Conservation (phyloP, 2,888 invertebrate genomes). For the Antitype chi region DNA sequence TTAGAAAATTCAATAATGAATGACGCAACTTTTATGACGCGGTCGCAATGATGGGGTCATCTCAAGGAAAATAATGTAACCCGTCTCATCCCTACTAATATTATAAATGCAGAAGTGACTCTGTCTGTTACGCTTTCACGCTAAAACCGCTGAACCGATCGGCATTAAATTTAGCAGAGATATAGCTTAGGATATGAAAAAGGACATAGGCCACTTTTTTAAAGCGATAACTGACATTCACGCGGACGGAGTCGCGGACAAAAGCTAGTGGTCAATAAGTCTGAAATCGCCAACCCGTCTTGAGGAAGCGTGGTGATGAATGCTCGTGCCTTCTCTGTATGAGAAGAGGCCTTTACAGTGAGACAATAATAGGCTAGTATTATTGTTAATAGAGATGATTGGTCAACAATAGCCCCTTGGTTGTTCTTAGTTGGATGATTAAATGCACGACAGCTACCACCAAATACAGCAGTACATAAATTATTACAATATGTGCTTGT, state of each 20-base stretch:
- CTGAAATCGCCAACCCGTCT: not conserved
- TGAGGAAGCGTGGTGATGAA: not conserved
- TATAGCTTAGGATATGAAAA: too few relatives aligned
- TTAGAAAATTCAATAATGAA: constrained; percentile 6
- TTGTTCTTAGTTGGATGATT: constrained; percentile 17
- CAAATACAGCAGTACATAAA: constrained; percentile 50
- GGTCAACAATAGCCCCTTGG: constrained; percentile 27
- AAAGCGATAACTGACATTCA: too few relatives aligned
- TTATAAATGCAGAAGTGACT: too few relatives aligned
- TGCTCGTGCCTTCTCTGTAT: not conserved
- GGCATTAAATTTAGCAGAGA: too few relatives aligned
- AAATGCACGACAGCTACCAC: constrained; percentile 33
- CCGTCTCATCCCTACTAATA: not conserved
- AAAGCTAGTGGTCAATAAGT: not conserved
- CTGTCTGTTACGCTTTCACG: too few relatives aligned
- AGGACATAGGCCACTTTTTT: too few relatives aligned
- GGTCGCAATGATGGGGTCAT: not conserved
- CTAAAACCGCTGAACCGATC: too few relatives aligned
- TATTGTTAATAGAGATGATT: not conserved
- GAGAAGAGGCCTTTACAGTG: not conserved
- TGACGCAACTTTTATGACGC: constrained; percentile 1
- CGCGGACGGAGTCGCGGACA: too few relatives aligned
- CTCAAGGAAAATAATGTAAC: constrained; percentile 61
- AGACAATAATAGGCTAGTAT: not conserved
- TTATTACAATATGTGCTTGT: constrained; percentile 50